Conservation (phyloP, 2,888 invertebrate species). For the Branchipolynoe longqiensis region DNA sequence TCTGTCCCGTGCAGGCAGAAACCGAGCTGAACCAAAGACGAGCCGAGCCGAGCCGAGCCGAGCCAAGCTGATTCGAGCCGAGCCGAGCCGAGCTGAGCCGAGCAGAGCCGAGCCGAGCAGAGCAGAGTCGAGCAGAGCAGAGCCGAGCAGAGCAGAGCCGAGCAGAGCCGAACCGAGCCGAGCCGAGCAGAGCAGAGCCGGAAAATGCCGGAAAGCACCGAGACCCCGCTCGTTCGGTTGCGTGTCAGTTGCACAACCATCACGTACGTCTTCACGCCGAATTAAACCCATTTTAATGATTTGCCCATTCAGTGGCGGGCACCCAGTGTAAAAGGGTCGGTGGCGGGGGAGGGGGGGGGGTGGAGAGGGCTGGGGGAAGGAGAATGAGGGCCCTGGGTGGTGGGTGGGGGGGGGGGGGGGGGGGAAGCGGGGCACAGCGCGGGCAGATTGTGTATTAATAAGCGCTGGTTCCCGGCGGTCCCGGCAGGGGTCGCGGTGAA, state of each 20-base stretch:
- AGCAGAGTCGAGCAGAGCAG: too few species aligned
- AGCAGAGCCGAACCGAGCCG: too few species aligned
- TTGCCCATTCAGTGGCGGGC: slow-evolving; percentile 8
- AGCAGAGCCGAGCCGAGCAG: too few species aligned
- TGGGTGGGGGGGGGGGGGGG: neutral
- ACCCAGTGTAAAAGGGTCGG: neutral
- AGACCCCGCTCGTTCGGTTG: slow-evolving; percentile 3
- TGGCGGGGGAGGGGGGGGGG: neutral
- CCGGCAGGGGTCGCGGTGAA: slow-evolving; percentile 16
- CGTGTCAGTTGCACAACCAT: slow-evolving; percentile 22
- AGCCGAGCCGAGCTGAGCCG: too few species aligned
- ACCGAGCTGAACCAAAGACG: too few species aligned
- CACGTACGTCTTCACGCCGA: slow-evolving; percentile 30
- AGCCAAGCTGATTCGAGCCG: too few species aligned
- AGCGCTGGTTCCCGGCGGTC: slow-evolving; percentile 5
- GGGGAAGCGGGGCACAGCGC: neutral
- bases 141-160: too few species aligned
- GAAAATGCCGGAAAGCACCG: neutral
- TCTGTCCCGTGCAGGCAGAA: too few species aligned
- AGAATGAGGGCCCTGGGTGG: neutral
- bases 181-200: neutral
- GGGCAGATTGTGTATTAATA: slow-evolving; percentile 41
- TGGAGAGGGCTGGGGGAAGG: neutral
- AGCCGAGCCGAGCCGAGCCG: too few species aligned
- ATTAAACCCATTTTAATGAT: slow-evolving; percentile 48